Evolutionary conservation across 2,797 vertebrate species (phyloP).

Genomic region (Potorous gilbertii): DNA sequence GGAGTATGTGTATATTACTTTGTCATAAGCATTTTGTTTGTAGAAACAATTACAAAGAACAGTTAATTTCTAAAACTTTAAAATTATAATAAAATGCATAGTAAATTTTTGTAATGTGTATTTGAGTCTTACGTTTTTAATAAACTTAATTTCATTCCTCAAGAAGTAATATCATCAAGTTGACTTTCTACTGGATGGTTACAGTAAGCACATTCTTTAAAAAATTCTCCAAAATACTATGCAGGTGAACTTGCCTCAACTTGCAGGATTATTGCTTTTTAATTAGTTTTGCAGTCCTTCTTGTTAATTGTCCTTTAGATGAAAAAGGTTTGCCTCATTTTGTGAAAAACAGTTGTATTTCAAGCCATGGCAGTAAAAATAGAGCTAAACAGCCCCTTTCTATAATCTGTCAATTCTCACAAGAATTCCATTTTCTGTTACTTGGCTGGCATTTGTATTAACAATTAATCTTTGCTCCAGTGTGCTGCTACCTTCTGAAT

Average conservation of each 20-base stretch:
- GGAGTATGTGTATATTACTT: background rate
- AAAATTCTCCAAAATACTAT: background rate
- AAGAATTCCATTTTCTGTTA: conserved; percentile 68
- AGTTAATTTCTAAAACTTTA: background rate
- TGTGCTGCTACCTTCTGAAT: conserved; percentile 61
- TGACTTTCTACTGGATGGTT: background rate
- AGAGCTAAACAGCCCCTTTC: conserved; percentile 43
- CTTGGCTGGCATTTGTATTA: conserved; percentile 64
- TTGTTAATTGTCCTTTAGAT: background rate
- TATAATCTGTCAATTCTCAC: conserved; percentile 36
- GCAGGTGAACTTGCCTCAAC: background rate
- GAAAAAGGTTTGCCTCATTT: background rate
- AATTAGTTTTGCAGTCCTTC: background rate
- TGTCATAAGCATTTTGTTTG: background rate
- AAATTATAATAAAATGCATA: background rate
- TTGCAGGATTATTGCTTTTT: background rate
- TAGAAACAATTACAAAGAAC: background rate
- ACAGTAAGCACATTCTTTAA: background rate
- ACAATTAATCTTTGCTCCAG: conserved; percentile 51
- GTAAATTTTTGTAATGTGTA: background rate
- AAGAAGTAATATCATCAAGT: background rate
- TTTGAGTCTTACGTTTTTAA: background rate
- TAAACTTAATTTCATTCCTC: background rate
- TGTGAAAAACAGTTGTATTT: background rate
- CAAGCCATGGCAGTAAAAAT: conserved; percentile 38